Evolutionary conservation across 2,113 vertebrate genomes (phyloP).

Genomic region (Neodon shergylaensis): DNA sequence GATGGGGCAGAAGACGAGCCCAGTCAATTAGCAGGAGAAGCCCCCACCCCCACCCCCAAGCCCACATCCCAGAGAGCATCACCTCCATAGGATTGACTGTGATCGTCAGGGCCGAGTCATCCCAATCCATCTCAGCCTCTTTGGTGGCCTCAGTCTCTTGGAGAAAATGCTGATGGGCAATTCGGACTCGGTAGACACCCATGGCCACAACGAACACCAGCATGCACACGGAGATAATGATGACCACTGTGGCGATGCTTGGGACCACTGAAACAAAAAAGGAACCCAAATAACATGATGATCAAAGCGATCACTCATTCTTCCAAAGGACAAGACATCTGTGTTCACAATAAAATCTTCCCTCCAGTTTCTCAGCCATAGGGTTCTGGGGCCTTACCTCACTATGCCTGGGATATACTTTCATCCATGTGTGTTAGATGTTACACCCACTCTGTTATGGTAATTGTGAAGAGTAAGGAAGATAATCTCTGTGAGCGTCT

Average conservation of each 20-base stretch:
- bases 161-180: constrained; percentile 88
- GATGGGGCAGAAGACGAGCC: neutral
- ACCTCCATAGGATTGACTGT: constrained; percentile 99
- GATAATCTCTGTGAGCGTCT: neutral
- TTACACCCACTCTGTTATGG: neutral
- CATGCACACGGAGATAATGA: constrained; percentile 92
- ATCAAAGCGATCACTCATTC: neutral
- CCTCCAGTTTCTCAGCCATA: neutral
- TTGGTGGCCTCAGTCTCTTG: constrained; percentile 85
- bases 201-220: constrained; percentile 92
- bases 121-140: constrained; percentile 92
- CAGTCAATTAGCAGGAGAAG: neutral
- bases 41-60: too few relatives aligned
- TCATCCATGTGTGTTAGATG: neutral
- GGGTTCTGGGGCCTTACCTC: neutral
- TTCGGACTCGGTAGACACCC: constrained; percentile 91
- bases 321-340: neutral
- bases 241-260: constrained; percentile 90
- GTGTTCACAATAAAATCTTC: neutral
- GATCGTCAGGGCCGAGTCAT: constrained; percentile 94
- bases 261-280: constrained; percentile 88
- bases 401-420: neutral
- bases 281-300: neutral
- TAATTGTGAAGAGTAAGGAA: neutral
- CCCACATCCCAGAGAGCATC: neutral